Conservation (phyloP, 2,797 vertebrate genomes). For the Parotocinclus haroldoi region DNA sequence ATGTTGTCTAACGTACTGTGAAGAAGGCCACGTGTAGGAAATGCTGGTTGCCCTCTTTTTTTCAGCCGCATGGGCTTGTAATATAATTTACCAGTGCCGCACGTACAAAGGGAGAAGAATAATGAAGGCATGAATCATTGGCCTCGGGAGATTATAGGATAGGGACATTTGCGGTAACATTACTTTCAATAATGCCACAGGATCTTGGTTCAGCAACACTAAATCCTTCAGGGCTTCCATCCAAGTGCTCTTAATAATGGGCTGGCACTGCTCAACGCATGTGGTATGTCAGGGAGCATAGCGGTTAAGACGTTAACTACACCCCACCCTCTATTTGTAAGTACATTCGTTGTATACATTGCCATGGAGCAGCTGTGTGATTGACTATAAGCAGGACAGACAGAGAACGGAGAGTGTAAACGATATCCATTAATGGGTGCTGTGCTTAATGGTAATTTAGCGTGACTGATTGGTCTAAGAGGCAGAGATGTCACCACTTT, state of each 20-base stretch:
- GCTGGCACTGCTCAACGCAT: too few species aligned
- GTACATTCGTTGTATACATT: too few species aligned
- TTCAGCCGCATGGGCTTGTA: background rate
- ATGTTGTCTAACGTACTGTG: slow-evolving; percentile 19
- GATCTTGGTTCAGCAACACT: background rate
- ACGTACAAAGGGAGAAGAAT: background rate
- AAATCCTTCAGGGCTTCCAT: background rate
- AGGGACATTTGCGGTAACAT: too few species aligned
- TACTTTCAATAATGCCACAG: background rate
- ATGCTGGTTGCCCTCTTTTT: slow-evolving; percentile 6
- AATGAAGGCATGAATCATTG: background rate
- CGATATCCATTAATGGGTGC: slow-evolving; percentile 15
- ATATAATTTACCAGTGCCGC: background rate
- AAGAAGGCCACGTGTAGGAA: slow-evolving; percentile 18
- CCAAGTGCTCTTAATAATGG: background rate
- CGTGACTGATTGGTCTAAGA: slow-evolving; percentile 30
- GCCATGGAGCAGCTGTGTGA: too few species aligned
- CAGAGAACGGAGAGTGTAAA: slow-evolving; percentile 1
- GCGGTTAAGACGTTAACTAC: too few species aligned
- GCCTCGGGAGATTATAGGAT: too few species aligned
- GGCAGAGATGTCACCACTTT: slow-evolving; percentile 23
- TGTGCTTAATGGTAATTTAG: slow-evolving; percentile 27
- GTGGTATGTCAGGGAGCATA: too few species aligned
- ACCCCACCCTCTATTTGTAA: too few species aligned
- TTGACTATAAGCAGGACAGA: background rate